These are phyloP conservation scores for Scyliorhinus canicula DNA, from an alignment of 2,797 vertebrate genomes.

Conservation along the genomic window DNA sequence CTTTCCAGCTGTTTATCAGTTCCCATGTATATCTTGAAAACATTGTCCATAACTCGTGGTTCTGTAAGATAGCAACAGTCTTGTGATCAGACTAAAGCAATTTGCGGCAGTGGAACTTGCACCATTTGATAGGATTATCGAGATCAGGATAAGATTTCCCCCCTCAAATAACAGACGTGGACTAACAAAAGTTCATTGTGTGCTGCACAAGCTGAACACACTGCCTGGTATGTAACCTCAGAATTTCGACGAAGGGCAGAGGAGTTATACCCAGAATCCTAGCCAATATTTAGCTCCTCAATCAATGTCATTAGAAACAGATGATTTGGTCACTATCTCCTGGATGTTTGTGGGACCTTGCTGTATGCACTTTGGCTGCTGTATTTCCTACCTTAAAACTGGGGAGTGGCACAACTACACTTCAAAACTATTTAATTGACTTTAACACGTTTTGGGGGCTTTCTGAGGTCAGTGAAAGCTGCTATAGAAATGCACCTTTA, in stretches of 20 bases:
- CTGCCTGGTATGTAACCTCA: background rate
- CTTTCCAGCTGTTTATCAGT: background rate
- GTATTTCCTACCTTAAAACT: background rate
- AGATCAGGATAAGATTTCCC: background rate
- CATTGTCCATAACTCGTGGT: background rate
- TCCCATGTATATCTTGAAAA: background rate
- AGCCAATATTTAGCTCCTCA: no score
- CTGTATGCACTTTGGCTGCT: background rate
- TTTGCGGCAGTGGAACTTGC: background rate
- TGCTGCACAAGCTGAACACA: background rate
- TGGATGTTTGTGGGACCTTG: background rate
- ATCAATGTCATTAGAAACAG: background rate
- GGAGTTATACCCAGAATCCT: no score
- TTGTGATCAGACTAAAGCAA: background rate
- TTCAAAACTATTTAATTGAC: background rate
- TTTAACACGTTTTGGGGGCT: background rate
- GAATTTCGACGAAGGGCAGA: no score
- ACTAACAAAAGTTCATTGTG: background rate
- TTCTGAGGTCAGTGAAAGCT: background rate
- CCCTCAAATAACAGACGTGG: no score
- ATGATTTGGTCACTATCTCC: background rate
- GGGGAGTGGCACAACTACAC: background rate
- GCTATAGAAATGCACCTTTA: background rate
- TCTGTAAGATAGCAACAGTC: background rate
- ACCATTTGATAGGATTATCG: background rate